A percentile compares a stretch with the other conserved stretches of the same genome.
Conservation (phyloP, 2,113 vertebrate species). For the Ifrita kowaldi region DNA sequence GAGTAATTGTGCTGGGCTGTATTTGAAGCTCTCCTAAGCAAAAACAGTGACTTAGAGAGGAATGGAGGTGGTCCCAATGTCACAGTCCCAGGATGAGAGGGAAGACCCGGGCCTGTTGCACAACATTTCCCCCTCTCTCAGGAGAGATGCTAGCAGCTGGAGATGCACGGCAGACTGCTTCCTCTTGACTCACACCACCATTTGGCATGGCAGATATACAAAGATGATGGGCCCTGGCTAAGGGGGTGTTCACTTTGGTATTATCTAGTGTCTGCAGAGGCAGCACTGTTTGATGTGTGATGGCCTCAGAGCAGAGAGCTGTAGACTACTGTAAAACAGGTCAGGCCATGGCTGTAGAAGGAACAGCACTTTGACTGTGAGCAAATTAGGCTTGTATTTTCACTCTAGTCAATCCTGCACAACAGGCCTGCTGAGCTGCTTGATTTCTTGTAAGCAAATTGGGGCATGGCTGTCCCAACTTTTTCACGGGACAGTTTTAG, state of each 20-base stretch:
- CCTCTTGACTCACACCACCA: not conserved
- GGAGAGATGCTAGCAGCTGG: not conserved
- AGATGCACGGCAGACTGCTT: not conserved
- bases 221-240: not conserved
- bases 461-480: not conserved
- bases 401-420: not conserved
- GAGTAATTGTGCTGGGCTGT: not conserved
- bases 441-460: not conserved
- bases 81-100: not conserved
- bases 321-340: not conserved
- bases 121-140: not conserved
- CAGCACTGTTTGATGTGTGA: not conserved
- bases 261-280: not conserved
- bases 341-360: not conserved
- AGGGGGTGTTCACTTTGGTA: not conserved
- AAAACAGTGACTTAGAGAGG: not conserved
- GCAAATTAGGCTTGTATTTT: not conserved
- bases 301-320: not conserved
- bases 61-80: not conserved
- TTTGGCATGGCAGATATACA: not conserved
- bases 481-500: not conserved
- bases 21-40: not conserved
- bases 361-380: not conserved
- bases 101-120: not conserved
- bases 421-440: not conserved